These are phyloP conservation scores for Chymomyza fuscimana DNA, from an alignment of 2,888 invertebrate species.

Conservation along the genomic window DNA sequence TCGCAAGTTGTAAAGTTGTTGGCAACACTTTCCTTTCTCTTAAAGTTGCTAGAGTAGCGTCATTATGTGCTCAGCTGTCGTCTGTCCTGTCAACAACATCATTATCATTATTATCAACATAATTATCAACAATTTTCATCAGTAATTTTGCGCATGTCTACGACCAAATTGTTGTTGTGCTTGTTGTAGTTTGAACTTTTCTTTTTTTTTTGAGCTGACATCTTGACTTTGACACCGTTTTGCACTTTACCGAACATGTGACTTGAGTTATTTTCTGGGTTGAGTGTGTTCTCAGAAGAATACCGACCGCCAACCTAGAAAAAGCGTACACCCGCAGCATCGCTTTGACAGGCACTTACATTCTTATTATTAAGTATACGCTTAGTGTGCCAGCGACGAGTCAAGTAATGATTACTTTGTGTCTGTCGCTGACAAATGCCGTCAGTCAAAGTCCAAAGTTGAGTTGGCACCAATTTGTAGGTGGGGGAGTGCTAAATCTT, in stretches of 20 bases:
- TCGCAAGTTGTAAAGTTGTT: neutral
- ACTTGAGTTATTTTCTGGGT: conserved; percentile 13
- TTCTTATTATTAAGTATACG: conserved; percentile 73
- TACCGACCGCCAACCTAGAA: neutral
- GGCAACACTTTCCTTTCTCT: neutral
- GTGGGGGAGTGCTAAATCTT: neutral
- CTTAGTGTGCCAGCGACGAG: conserved; percentile 49
- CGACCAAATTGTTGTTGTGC: conserved; percentile 5
- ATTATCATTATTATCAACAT: neutral
- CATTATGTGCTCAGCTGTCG: conserved; percentile 42
- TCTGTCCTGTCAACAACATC: conserved; percentile 12
- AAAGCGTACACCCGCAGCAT: conserved; percentile 4
- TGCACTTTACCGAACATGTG: conserved; percentile 62
- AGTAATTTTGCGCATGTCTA: neutral
- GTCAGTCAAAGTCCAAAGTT: conserved; percentile 67
- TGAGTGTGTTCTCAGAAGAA: neutral
- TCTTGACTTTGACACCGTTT: conserved; percentile 64
- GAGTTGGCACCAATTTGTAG: neutral
- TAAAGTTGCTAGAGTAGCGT: conserved; percentile 30
- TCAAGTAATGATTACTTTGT: conserved; percentile 71
- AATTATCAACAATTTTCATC: conserved; percentile 7
- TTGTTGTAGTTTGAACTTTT: conserved; percentile 1
- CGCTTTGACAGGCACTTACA: conserved; percentile 67
- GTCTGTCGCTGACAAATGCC: conserved; percentile 70
- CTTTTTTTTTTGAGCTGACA: conserved; percentile 6